A percentile compares a stretch with the other conserved stretches of the same genome.
phyloP scores from a whole-genome alignment of 1,140 invertebrate species.

The Trichogramma pretiosum region DNA sequence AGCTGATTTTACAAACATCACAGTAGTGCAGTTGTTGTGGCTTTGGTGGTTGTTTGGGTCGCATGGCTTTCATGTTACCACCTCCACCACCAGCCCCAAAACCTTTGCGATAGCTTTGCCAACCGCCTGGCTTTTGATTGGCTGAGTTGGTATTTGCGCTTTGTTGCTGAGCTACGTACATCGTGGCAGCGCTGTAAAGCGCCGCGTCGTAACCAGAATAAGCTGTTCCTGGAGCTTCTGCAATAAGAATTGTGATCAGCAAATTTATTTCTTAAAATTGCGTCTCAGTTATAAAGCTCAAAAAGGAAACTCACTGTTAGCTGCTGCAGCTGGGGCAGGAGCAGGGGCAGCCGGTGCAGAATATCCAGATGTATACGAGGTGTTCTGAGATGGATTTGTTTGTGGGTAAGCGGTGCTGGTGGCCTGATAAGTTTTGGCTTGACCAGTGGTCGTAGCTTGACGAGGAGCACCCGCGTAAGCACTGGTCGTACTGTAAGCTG shows the following conservation, averaged over 20 bases:
- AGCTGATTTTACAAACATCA: conserved; percentile 96
- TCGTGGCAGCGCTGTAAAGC: conserved; percentile 84
- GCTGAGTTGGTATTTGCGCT: conserved; percentile 52
- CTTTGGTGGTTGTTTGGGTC: conserved; percentile 74
- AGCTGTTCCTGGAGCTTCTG: conserved; percentile 49
- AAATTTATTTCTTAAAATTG: no score
- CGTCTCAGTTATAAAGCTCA: background rate
- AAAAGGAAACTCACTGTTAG: conserved; percentile 42
- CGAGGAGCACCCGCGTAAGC: conserved; percentile 54
- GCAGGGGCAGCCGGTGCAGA: conserved; percentile 52
- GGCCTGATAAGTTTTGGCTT: conserved; percentile 46
- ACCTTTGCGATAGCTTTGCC: conserved; percentile 66
- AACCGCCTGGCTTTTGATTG: conserved; percentile 52
- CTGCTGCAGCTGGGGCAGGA: conserved; percentile 44
- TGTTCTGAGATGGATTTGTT: conserved; percentile 40
- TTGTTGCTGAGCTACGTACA: conserved; percentile 85
- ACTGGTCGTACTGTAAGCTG: conserved; percentile 57
- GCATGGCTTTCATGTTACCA: conserved; percentile 52
- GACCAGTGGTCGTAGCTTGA: conserved; percentile 50
- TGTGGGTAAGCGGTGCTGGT: conserved; percentile 42
- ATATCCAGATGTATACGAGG: conserved; percentile 43
- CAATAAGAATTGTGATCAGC: conserved; percentile 13
- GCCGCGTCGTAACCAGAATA: conserved; percentile 84
- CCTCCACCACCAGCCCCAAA: conserved; percentile 45
- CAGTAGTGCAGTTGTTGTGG: conserved; percentile 89